Evolutionary conservation across 2,888 invertebrate species (phyloP).

Genomic region (Himalopsyche kuldschensis): DNA sequence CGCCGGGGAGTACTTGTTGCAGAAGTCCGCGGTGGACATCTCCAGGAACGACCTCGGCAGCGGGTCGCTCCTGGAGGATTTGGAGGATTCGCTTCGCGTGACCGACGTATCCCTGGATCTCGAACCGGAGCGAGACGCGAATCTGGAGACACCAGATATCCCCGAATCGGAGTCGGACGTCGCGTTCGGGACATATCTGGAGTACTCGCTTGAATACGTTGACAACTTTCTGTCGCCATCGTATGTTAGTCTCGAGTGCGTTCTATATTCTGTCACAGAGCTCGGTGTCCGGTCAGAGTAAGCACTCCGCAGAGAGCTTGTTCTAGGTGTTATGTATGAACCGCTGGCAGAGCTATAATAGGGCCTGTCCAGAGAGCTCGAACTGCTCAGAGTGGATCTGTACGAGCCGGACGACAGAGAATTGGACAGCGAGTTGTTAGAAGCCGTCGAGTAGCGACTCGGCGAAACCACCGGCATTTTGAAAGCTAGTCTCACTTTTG

Average conservation of each 20-base stretch:
- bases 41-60: slow-evolving; percentile 56
- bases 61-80: slow-evolving; percentile 51
- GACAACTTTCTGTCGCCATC: slow-evolving; percentile 52
- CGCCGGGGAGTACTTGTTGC: slow-evolving; percentile 75
- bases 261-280: slow-evolving; percentile 47
- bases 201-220: slow-evolving; percentile 48
- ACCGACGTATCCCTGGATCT: slow-evolving; percentile 59
- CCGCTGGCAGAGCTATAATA: slow-evolving; percentile 54
- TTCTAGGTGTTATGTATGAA: slow-evolving; percentile 47
- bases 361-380: slow-evolving; percentile 59
- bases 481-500: slow-evolving; percentile 20
- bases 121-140: slow-evolving; percentile 49
- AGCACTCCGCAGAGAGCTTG: slow-evolving; percentile 46
- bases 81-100: slow-evolving; percentile 59
- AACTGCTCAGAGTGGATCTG: slow-evolving; percentile 52
- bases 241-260: slow-evolving; percentile 43
- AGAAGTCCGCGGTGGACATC: slow-evolving; percentile 68
- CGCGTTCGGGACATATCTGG: slow-evolving; percentile 48
- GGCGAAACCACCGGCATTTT: slow-evolving; percentile 65
- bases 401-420: slow-evolving; percentile 55
- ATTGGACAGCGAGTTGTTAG: slow-evolving; percentile 50
- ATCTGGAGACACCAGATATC: slow-evolving; percentile 46
- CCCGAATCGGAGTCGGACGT: slow-evolving; percentile 57
- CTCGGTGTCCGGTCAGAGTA: slow-evolving; percentile 50
- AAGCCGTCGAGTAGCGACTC: slow-evolving; percentile 51